These are phyloP conservation scores for Caenorhabditis remanei DNA, from an alignment of 1,140 invertebrate species.

Conservation along the genomic window DNA sequence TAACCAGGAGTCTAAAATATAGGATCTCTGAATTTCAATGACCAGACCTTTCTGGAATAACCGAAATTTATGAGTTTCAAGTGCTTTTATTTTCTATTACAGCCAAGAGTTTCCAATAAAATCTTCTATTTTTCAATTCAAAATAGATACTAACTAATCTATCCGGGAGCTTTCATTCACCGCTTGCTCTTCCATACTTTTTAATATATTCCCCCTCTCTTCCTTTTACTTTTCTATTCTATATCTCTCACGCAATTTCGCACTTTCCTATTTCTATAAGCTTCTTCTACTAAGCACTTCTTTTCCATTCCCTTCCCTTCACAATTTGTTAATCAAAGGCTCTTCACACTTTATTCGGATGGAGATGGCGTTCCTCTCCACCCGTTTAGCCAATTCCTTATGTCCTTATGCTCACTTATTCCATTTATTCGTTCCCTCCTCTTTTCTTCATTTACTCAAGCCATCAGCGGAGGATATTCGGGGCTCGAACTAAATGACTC, in stretches of 20 bases:
- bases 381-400: not conserved
- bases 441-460: no score
- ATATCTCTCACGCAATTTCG: constrained; percentile 43
- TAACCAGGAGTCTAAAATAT: no score
- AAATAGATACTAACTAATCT: not conserved
- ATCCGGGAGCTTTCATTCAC: not conserved
- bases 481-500: no score
- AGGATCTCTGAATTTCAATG: no score
- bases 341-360: constrained; percentile 20
- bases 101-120: not conserved
- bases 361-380: not conserved
- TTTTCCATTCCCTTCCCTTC: not conserved
- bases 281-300: constrained; percentile 24
- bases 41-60: no score
- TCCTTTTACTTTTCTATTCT: not conserved
- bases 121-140: no score
- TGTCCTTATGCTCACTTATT: constrained; percentile 30
- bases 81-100: not conserved
- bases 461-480: no score
- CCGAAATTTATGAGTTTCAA: no score
- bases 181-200: no score
- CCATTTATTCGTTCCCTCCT: constrained; percentile 12
- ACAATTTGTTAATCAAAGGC: constrained; percentile 52
- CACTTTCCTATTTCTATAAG: constrained; percentile 14
- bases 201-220: no score